Evolutionary conservation across 2,888 invertebrate genomes (phyloP).

Genomic region (Xestia c-nigrum): DNA sequence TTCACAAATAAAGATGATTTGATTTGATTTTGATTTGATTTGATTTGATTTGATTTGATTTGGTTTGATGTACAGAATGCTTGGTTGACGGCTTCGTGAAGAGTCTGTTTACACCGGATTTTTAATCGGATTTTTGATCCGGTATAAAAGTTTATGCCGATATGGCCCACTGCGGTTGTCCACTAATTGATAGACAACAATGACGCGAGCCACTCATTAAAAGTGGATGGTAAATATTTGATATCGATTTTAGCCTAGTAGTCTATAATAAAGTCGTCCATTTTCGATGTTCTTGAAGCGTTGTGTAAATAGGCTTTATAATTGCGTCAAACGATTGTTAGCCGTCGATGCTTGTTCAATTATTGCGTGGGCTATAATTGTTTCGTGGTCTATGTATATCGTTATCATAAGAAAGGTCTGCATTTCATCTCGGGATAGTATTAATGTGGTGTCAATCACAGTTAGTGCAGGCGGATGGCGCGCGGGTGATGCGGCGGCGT

Average conservation of each 20-base stretch:
- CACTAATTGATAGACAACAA: slow-evolving; percentile 41
- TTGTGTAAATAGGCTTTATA: slow-evolving; percentile 23
- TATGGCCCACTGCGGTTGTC: slow-evolving; percentile 16
- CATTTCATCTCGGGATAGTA: slow-evolving; percentile 69
- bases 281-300: slow-evolving; percentile 19
- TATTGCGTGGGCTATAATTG: slow-evolving; percentile 39
- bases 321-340: slow-evolving; percentile 20
- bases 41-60: too few species aligned
- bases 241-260: slow-evolving; percentile 16
- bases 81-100: too few species aligned
- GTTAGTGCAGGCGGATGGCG: slow-evolving; percentile 60
- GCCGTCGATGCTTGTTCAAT: slow-evolving; percentile 10
- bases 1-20: too few species aligned
- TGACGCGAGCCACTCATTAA: slow-evolving; percentile 33
- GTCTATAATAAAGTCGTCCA: slow-evolving; percentile 12
- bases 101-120: too few species aligned
- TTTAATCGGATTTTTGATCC: slow-evolving; percentile 20
- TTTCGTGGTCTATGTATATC: slow-evolving; percentile 44
- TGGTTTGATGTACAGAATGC: too few species aligned
- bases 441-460: slow-evolving; percentile 71
- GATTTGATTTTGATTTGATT: too few species aligned
- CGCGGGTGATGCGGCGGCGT: slow-evolving; percentile 58
- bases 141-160: not conserved
- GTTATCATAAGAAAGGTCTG: slow-evolving; percentile 62
- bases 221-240: slow-evolving; percentile 49